Evolutionary conservation across 2,888 invertebrate genomes (phyloP), one percentile per base, ranked within the genome.

Genomic region (Dorcus hopei): DNA sequence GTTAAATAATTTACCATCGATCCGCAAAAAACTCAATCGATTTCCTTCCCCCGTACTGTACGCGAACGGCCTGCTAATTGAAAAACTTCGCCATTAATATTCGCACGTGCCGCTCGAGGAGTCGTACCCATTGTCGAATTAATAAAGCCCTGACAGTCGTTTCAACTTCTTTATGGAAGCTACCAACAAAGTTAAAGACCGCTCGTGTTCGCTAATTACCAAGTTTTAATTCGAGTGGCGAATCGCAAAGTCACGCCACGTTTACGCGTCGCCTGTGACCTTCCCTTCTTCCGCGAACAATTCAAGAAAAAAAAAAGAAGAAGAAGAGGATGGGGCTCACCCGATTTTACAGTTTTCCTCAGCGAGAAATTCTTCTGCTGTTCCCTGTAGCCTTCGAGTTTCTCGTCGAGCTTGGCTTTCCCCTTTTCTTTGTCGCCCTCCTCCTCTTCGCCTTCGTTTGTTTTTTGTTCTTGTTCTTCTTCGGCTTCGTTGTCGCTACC

Each of bases 401-500:
- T 43, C 6, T 33, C 26, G 11, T 26, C n/a, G 49, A 49, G 42
- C 11, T 14, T 41, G 6, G 43, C 14, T 9, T 49, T 38, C 42
- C 59, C 53, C 50, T 67, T 68, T 38, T 63, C 61, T 16, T 51
- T 58, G 8, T 38, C 41, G 16, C 49, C 60, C 23, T 65, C 62
- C 7, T 62, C 64, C 23, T 51, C 52, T 38, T 42, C 52, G 26
- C 63, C 63, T 9, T 57, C 55, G 6, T 33, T 33, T 6, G 26
- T 6, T 33, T 33, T 33, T 6, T 33, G 26, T 41, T 65, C 61
- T 16, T 58, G 54, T 47, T 64, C 58, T 16, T 66, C 78, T 57
- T 81, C 80, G 9, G 81, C 81, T 65, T 87, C 87, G 16, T 81
- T 82, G 57, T 87, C 87, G 69, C 87, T 87, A 41, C 83, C 85